phyloP scores from a whole-genome alignment of 2,888 invertebrate species.

The Tryphoninae sp. region DNA sequence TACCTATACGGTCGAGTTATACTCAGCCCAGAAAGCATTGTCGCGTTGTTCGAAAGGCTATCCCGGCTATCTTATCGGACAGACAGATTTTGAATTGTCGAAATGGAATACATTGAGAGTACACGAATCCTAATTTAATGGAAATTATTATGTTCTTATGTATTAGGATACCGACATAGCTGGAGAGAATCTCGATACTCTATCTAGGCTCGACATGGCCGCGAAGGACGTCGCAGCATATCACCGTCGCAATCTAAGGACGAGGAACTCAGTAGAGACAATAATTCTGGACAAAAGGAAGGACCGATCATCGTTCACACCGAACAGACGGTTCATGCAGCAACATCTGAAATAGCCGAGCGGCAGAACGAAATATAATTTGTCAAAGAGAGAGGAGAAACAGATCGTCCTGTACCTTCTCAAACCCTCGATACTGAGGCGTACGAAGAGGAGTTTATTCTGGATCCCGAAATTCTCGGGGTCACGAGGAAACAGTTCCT shows the following conservation, averaged over 20 bases:
- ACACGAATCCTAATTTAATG: too few species aligned
- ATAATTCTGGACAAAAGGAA: not conserved
- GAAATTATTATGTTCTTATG: not conserved
- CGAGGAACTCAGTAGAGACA: not conserved
- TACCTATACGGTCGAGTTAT: too few species aligned
- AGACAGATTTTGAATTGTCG: too few species aligned
- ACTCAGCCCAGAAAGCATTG: too few species aligned
- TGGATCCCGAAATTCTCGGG: slow-evolving; percentile 33
- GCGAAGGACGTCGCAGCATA: not conserved
- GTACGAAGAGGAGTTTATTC: not conserved
- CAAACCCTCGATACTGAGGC: not conserved
- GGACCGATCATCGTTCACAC: not conserved
- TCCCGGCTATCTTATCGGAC: too few species aligned
- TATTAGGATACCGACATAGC: slow-evolving; percentile 8
- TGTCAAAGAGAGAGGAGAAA: not conserved
- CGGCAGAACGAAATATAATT: not conserved
- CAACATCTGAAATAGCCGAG: not conserved
- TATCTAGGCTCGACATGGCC: too few species aligned
- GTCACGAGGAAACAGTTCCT: slow-evolving; percentile 33
- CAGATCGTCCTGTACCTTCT: not conserved
- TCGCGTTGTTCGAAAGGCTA: too few species aligned
- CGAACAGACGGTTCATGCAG: not conserved
- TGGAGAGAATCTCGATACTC: slow-evolving; percentile 2
- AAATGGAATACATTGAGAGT: too few species aligned
- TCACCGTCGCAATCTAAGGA: not conserved